Evolutionary conservation across 64 coral and sea anemone species (phyloP), one percentile per base, ranked within the genome.

Genomic region (Dendronephthya gigantea): DNA sequence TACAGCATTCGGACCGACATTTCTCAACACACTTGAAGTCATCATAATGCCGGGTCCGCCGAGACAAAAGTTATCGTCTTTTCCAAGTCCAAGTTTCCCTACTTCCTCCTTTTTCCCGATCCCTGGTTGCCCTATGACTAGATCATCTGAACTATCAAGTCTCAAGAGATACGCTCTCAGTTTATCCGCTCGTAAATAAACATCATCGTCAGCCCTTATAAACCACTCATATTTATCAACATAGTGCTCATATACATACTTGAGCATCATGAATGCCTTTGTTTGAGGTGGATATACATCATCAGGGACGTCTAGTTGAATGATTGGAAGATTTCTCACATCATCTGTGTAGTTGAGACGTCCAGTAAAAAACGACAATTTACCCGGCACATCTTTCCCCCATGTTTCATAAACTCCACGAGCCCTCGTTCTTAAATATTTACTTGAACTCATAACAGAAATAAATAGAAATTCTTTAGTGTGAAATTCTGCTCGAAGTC

Each of bases 181-280:
- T 36, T 79, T 34, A 6, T 79, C 32, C 1, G 89, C 90, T 33
- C 95, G 83, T 7, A 98, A 87, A 62, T 98, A 98, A 81, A 98
- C 95, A 93, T 98, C 95, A 38, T 98, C 95, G 31, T 98, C 95
- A 0, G 95, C 93, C 1, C 95, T 87, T 90, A 98, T 93, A 52
- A 93, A 98, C 95, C 95, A 98, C 47, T 98, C 87, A 23, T 82
- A 98, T 9, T 93, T 82, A 82, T 93, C 95, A 68, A 98, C 93
- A 65, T 91, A 98, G 85, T 98, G 89, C 48, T 98, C 95, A n/a
- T 98, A 85, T 87, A 98, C 93, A 50, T 98, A 98, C 88, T 93
- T 98, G 34, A 98, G 89, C 95, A 98, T 98, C 86, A 93, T 91
- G 90, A 98, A 91, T 17, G 95, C 93, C 39, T 98, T 98, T 55